Conservation (phyloP, 2,888 invertebrate genomes). For the Entomobrya multifasciata region DNA sequence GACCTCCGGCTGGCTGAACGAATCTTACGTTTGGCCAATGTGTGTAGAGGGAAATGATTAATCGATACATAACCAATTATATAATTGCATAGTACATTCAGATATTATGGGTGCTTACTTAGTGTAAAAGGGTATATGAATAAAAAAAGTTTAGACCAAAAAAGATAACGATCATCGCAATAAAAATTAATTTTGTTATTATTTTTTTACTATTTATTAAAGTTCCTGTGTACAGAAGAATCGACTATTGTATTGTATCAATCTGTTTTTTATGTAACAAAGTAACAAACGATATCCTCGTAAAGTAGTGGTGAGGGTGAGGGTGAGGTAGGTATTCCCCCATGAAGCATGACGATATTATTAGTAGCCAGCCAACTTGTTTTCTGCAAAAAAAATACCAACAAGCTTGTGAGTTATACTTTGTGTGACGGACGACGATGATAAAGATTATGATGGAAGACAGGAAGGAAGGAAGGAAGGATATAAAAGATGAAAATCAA, state of each 20-base stretch:
- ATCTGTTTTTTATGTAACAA: too few species aligned
- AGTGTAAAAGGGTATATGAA: constrained; percentile 6
- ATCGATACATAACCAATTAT: background rate
- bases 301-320: too few species aligned
- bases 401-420: background rate
- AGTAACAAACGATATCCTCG: background rate
- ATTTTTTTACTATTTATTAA: too few species aligned
- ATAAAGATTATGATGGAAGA: background rate
- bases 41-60: background rate
- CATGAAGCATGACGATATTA: constrained; percentile 24
- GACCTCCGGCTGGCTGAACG: background rate
- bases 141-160: constrained; percentile 20
- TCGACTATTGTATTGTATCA: too few species aligned
- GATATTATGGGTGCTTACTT: background rate
- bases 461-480: constrained; percentile 32
- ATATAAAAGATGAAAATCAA: constrained; percentile 16
- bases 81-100: background rate
- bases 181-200: background rate
- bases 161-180: background rate
- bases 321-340: constrained; percentile 5
- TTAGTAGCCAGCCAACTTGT: background rate
- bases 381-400: background rate
- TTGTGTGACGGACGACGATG: constrained; percentile 14
- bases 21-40: background rate
- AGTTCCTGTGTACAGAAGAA: too few species aligned